Base-by-base conservation (phyloP, 1,140 invertebrate genomes). In the Drosophila asahinai region DNA sequence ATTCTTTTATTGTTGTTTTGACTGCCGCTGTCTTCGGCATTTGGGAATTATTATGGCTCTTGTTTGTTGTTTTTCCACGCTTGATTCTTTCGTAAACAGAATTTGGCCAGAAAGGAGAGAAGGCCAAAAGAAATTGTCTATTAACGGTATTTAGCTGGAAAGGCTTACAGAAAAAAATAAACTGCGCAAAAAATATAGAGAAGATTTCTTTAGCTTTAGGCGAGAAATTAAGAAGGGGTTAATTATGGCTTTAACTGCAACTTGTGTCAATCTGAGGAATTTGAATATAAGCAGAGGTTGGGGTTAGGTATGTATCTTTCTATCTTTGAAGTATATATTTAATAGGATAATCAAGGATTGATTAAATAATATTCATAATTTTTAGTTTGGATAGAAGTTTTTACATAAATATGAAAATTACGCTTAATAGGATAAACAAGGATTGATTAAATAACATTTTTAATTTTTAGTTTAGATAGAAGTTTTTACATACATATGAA, bases 141-240 rank as follows among this genome's bases (percentile, higher is more conserved):
- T 75, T 83, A 83, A 83, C 81, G 81, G 81, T 83, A 83, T 76
- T 83, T 83, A 67, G 71, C 49, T 36, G 25, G 59, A 83, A 68
- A 72, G 38, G 38, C 76, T 75, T 68, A 59, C 27, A 42, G 5
- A 14, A 7, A 68, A 68, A 68, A 63, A 22, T 22, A 22, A 19
- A 42, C 38, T 62, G 48, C 30, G 66, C 43, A 60, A 38, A 59
- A 22, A 48, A 64, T 48, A 47, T 30, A 36, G 8, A 61, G 52
- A 62, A 17, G 9, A 9, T 45, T 19, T 45, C 2, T 63, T 63
- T 47, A n/a, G 9, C 42, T 30, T 25, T 0, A 36, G 22, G 58
- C 6, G 5, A 3, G 36, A 30, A 42, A 36, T 71, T 59, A 58
- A 42, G 27, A 15, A 9, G 5, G 17, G 52, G 17, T 47, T 60